Percentiles rank a stretch among this genome's conserved stretches.
phyloP scores from a whole-genome alignment of 2,888 invertebrate species.

The Sycophila texana region DNA sequence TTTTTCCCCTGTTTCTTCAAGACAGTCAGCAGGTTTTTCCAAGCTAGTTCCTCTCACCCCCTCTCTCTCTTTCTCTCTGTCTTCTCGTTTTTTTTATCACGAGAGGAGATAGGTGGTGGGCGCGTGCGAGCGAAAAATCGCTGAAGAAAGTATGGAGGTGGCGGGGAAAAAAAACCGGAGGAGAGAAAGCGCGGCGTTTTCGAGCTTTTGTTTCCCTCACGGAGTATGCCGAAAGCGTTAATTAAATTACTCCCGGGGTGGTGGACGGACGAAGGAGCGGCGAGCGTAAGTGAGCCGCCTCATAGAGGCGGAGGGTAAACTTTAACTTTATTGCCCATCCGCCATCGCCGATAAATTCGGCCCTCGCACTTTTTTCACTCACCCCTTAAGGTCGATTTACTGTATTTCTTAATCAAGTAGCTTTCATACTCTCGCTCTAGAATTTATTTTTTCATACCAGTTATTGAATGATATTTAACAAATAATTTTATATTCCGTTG shows the following conservation, averaged over 20 bases:
- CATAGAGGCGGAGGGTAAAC: constrained; percentile 38
- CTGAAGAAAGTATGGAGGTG: constrained; percentile 1
- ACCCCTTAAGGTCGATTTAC: constrained; percentile 4
- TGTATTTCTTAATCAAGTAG: constrained; percentile 48
- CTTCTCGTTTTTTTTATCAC: constrained; percentile 10
- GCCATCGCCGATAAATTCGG: constrained; percentile 1
- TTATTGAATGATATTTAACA: background rate
- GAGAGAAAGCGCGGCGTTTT: constrained; percentile 4
- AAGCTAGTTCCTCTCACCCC: background rate
- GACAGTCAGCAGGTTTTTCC: constrained; percentile 31
- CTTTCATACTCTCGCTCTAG: background rate
- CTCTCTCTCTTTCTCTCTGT: background rate
- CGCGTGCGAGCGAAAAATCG: constrained; percentile 33
- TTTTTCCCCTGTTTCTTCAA: constrained; percentile 5
- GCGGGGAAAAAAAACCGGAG: background rate
- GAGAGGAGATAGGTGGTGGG: background rate
- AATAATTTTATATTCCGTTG: too few relatives aligned
- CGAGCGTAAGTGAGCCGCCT: constrained; percentile 30
- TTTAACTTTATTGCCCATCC: constrained; percentile 46
- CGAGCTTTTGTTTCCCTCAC: constrained; percentile 48
- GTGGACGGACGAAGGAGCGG: background rate
- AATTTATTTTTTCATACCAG: background rate
- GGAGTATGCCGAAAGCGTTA: constrained; percentile 49
- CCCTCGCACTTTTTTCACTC: background rate
- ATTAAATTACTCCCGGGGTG: constrained; percentile 54